phyloP scores from a whole-genome alignment of 2,797 vertebrate genomes.

The Gouania willdenowi region DNA sequence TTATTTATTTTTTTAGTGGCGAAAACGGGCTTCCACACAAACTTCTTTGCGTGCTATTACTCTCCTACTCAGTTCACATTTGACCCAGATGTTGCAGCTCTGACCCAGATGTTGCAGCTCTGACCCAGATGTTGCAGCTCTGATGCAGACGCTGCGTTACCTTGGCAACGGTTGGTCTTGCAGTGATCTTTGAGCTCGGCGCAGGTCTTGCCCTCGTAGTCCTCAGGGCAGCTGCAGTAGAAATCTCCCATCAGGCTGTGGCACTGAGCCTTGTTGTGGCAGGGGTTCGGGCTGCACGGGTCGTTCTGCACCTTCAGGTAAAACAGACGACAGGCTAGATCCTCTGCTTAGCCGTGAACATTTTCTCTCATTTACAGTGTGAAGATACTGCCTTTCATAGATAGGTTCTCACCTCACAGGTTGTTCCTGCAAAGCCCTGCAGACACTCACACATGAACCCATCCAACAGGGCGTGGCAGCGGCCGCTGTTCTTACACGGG shows the following conservation, averaged over 20 bases:
- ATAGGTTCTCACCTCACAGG: constrained; percentile 87
- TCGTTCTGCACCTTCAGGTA: constrained; percentile 77
- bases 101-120: too few relatives aligned
- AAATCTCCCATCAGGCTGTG: constrained; percentile 82
- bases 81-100: too few relatives aligned
- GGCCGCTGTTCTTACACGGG: constrained; percentile 81
- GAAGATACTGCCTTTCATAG: too few relatives aligned
- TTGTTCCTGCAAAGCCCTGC: constrained; percentile 77
- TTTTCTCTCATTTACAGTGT: too few relatives aligned
- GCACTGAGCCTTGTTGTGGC: constrained; percentile 86
- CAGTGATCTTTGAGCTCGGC: constrained; percentile 88
- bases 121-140: too few relatives aligned
- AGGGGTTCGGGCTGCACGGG: constrained; percentile 86
- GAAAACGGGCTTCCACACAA: too few relatives aligned
- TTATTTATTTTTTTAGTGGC: too few relatives aligned
- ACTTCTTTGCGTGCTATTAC: too few relatives aligned
- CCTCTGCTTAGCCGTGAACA: background rate
- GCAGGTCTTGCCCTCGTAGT: constrained; percentile 89
- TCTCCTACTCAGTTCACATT: too few relatives aligned
- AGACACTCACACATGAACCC: constrained; percentile 84
- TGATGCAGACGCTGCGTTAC: constrained; percentile 57
- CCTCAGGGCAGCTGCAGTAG: constrained; percentile 87
- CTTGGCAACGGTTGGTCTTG: constrained; percentile 86
- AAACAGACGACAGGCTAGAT: background rate
- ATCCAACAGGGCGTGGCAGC: constrained; percentile 74